phyloP scores from a whole-genome alignment of 2,888 invertebrate species.

The Sarcophaga subvicina region DNA sequence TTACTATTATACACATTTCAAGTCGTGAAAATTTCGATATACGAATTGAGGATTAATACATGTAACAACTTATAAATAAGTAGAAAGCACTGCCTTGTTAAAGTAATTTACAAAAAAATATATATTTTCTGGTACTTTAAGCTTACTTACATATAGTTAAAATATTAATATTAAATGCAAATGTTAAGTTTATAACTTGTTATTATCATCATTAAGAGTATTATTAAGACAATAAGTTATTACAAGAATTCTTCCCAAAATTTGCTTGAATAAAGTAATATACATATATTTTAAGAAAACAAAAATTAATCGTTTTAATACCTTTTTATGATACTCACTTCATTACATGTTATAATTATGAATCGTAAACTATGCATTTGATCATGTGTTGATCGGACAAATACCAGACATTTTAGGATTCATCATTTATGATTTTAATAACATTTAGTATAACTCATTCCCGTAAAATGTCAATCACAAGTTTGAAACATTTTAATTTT shows the following conservation, averaged over 20 bases:
- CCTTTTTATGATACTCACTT: too few relatives aligned
- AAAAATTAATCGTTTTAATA: too few relatives aligned
- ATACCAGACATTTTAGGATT: too few relatives aligned
- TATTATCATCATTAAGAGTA: constrained; percentile 65
- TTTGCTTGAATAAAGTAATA: constrained; percentile 5
- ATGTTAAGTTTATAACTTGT: constrained; percentile 19
- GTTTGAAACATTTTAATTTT: too few relatives aligned
- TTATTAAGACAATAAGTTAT: constrained; percentile 55
- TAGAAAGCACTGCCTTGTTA: constrained; percentile 48
- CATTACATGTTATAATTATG: too few relatives aligned
- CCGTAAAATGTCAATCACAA: too few relatives aligned
- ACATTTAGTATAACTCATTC: too few relatives aligned
- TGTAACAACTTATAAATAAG: constrained; percentile 18
- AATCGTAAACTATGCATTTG: too few relatives aligned
- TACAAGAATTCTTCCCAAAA: not conserved
- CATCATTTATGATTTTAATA: too few relatives aligned
- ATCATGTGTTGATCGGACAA: too few relatives aligned
- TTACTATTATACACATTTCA: constrained; percentile 68
- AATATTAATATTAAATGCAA: constrained; percentile 52
- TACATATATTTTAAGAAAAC: not conserved
- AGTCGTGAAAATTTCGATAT: constrained; percentile 68
- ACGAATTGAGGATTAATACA: constrained; percentile 14
- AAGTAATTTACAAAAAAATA: constrained; percentile 1
- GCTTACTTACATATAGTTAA: constrained; percentile 62
- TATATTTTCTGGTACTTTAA: not conserved